Conservation (phyloP, 2,113 vertebrate species). For the Chaenocephalus aceratus region DNA sequence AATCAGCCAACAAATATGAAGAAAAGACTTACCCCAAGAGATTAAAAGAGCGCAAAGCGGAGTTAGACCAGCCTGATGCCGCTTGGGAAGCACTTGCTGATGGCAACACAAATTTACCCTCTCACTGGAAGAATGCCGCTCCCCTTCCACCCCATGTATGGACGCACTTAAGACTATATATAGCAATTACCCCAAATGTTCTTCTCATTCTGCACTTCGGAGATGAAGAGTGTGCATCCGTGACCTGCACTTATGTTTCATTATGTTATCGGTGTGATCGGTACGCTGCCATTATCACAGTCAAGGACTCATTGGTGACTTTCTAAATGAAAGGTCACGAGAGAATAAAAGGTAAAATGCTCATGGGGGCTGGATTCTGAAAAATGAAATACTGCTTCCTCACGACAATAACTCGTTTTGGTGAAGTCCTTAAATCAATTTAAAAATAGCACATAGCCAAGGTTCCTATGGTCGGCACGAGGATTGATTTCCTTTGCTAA, state of each 20-base stretch:
- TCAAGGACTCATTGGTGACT: not conserved
- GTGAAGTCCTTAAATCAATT: not conserved
- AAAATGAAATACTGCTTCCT: not conserved
- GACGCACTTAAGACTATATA: slow-evolving; percentile 92
- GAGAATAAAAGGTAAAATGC: not conserved
- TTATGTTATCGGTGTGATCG: slow-evolving; percentile 6
- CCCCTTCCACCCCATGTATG: slow-evolving; percentile 92
- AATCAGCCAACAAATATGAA: not conserved
- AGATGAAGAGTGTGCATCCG: slow-evolving; percentile 34
- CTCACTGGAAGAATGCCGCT: slow-evolving; percentile 83
- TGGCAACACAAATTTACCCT: slow-evolving; percentile 89
- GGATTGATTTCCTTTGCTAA: not conserved
- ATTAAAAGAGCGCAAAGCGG: slow-evolving; percentile 78
- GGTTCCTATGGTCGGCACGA: not conserved
- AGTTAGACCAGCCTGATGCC: slow-evolving; percentile 81
- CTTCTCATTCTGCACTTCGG: slow-evolving; percentile 68
- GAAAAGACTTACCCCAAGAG: slow-evolving; percentile 87
- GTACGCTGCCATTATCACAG: not conserved
- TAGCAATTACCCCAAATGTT: slow-evolving; percentile 86
- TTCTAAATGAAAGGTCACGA: not conserved
- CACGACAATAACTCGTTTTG: not conserved
- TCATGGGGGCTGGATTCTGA: slow-evolving; percentile 9
- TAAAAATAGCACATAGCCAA: not conserved
- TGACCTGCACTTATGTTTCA: slow-evolving; percentile 8
- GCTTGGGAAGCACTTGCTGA: slow-evolving; percentile 85